Evolutionary conservation across 2,797 vertebrate genomes (phyloP), one percentile per base, ranked within the genome.

Genomic region (Arctocebus calabarensis): DNA sequence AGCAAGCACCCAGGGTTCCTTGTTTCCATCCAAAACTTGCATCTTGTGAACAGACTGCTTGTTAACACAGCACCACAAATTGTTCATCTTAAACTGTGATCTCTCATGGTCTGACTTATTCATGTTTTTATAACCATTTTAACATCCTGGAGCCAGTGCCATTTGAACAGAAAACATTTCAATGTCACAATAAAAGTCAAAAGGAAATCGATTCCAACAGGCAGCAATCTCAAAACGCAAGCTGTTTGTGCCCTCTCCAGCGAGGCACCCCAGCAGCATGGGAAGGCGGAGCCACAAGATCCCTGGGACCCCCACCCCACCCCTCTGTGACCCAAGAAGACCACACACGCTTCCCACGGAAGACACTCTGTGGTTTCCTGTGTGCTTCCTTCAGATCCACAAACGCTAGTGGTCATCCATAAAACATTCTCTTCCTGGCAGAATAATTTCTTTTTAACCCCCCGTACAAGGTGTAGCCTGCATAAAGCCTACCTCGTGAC

Each of bases 161-260:
- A 5, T 84, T 96, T 66, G 71, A 66, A 90, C n/a, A 94, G 55
- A 95, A 92, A 89, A 61, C 55, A 73, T 62, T 40, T 78, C 55
- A 59, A 55, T 25, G 45, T 25, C 45, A 77, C 19, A 66, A 48
- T n/a, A 62, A 82, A 62, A 79, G 62, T 48, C 64, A 48, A 83
- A 1, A 4, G 43, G 90, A 74, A 91, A 48, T 3, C 0, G 3
- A 91, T 74, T 62, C 32, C 57, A 57, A 79, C 0, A 37, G 7
- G 84, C 40, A 45, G 29, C 75, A 84, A 68, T 19, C 37, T 40
- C n/a, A 55, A 83, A 43, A 23, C 17, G 34, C 17, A 9, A 59
- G 45, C 32, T 59, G 57, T 40, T 20, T 23, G 23, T 23, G 37
- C 4, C 78, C 17, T 73, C 34, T 34, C n/a, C 17, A 48, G 12